Evolutionary conservation across 2,797 vertebrate species (phyloP), one percentile per base, ranked within the genome.

Genomic region (Sebastes cheni): DNA sequence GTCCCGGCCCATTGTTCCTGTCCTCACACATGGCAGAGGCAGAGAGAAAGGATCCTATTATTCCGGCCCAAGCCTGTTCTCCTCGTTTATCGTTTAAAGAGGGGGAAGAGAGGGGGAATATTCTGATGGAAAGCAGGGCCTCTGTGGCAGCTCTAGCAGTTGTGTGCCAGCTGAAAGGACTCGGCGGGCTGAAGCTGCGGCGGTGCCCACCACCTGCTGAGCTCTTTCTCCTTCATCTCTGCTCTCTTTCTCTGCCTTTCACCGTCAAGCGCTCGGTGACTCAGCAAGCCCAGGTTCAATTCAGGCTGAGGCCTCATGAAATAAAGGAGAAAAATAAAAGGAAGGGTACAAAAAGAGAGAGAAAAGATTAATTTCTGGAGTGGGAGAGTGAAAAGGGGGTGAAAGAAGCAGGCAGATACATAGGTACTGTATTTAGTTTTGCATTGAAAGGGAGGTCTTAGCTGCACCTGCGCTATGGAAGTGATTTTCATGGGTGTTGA

Each of bases 121-220:
- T 93, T 94, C 92, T 93, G 95, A 94, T 93, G 93, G 95, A 93
- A 94, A 95, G 90, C 92, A 95, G 95, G 92, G 91, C 94, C 92
- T 94, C 92, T 80, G 91, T 95, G 92, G 92, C 92, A 94, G 94
- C 81, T 42, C 91, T 70, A 88, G 92, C 91, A 90, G 91, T 94
- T 95, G 92, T 95, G 93, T 95, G 94, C 94, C 94, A 93, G 86
- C 93, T 96, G 94, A 96, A 96, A 96, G 87, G 95, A 93, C 91
- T 94, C 16, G 87, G n/a, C 89, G 87, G 94, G 90, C 93, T 94
- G 93, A 93, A 93, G 91, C 93, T 83, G 88, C 39, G 90, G 90
- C 92, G 89, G 95, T 96, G 95, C 95, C 95, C 95, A 95, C 96
- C 96, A 96, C 96, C 96, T 96, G 96, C 95, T 93, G 95, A 91